phyloP scores from a whole-genome alignment of 2,888 invertebrate species.

The Mythimna vitellina region DNA sequence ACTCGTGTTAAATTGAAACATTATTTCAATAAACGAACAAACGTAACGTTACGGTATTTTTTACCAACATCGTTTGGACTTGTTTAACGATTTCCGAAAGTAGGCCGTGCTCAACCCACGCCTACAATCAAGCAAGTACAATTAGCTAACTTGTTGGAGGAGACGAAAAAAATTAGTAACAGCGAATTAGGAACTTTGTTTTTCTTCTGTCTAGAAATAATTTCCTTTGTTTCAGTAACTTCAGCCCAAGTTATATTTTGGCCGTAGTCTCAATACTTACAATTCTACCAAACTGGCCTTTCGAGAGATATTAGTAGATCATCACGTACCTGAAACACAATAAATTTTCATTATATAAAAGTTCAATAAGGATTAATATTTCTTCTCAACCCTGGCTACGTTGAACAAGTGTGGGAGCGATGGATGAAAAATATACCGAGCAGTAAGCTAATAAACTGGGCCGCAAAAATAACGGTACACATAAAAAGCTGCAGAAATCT shows the following conservation, averaged over 20 bases:
- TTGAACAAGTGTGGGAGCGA: constrained; percentile 15
- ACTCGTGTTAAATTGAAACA: constrained; percentile 46
- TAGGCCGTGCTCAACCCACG: constrained; percentile 25
- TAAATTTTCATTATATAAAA: constrained; percentile 42
- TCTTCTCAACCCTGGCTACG: not conserved
- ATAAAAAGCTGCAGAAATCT: no score
- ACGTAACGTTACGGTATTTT: constrained; percentile 29
- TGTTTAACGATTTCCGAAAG: constrained; percentile 31
- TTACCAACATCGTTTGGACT: constrained; percentile 24
- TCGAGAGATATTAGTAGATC: constrained; percentile 40
- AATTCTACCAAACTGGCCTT: not conserved
- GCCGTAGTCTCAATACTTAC: constrained; percentile 10
- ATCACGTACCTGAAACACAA: constrained; percentile 70
- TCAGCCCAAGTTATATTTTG: not conserved
- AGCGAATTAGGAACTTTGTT: constrained; percentile 16
- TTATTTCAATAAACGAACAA: constrained; percentile 23
- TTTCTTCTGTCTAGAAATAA: constrained; percentile 15
- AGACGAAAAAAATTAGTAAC: constrained; percentile 5
- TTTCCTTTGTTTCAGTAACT: constrained; percentile 15
- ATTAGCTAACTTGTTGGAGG: constrained; percentile 14
- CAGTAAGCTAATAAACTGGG: constrained; percentile 9
- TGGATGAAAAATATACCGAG: constrained; percentile 17
- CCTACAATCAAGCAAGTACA: constrained; percentile 34
- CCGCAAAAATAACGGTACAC: no score
- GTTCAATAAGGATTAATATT: constrained; percentile 5